Conservation (phyloP, 2,113 vertebrate genomes). For the Stigmatopora nigra region DNA sequence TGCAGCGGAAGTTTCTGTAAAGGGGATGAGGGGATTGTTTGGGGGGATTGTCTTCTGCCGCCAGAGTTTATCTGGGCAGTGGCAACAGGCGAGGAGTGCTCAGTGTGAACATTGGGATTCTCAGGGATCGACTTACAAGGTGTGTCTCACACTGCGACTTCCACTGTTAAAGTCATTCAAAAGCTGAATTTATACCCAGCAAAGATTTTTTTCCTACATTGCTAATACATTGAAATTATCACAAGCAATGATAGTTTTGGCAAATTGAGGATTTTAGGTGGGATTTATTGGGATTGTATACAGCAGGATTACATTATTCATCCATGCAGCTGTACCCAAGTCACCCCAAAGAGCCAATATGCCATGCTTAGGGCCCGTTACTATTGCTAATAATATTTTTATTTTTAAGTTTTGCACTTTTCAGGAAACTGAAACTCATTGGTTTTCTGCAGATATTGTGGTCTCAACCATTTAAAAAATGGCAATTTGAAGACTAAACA, state of each 20-base stretch:
- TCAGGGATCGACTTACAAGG: slow-evolving; percentile 56
- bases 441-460: too few species aligned
- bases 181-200: slow-evolving; percentile 32
- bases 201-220: slow-evolving; percentile 26
- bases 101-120: slow-evolving; percentile 50
- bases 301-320: slow-evolving; percentile 12
- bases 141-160: slow-evolving; percentile 52
- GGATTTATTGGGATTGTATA: slow-evolving; percentile 9
- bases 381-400: too few species aligned
- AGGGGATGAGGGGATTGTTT: not conserved
- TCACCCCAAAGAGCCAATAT: too few species aligned
- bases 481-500: too few species aligned
- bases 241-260: slow-evolving; percentile 24
- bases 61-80: slow-evolving; percentile 9
- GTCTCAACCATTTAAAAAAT: too few species aligned
- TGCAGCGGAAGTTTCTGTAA: not conserved
- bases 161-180: slow-evolving; percentile 48
- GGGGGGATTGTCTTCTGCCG: slow-evolving; percentile 2
- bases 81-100: slow-evolving; percentile 32
- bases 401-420: too few species aligned
- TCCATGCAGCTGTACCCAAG: not conserved
- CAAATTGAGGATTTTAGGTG: slow-evolving; percentile 19
- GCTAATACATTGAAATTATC: slow-evolving; percentile 31
- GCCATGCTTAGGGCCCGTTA: too few species aligned
- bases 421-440: too few species aligned